Percentiles rank a stretch among this genome's conserved stretches.
Conservation (phyloP, 2,888 invertebrate genomes). For the Conus canariensis region DNA sequence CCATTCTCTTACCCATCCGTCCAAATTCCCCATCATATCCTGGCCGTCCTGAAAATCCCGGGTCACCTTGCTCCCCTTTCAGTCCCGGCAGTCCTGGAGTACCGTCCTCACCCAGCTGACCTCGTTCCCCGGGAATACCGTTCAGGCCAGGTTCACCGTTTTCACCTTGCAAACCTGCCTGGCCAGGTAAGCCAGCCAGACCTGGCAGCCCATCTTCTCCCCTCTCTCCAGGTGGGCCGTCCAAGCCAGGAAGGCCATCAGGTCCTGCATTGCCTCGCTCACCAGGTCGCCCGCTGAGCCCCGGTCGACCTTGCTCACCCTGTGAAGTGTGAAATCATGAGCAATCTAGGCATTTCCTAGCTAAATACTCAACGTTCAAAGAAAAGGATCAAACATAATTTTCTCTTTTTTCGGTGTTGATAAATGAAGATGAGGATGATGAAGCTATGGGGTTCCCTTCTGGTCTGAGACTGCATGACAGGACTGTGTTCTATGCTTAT, state of each 20-base stretch:
- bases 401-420: too few species aligned
- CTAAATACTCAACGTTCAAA: neutral
- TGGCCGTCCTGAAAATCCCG: constrained; percentile 51
- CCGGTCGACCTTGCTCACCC: constrained; percentile 5
- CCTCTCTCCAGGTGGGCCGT: constrained; percentile 69
- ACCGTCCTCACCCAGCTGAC: constrained; percentile 37
- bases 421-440: too few species aligned
- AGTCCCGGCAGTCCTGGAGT: constrained; percentile 38
- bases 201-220: constrained; percentile 67
- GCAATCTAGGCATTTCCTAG: too few species aligned
- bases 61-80: constrained; percentile 46
- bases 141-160: constrained; percentile 51
- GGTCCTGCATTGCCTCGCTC: constrained; percentile 19
- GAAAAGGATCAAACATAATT: neutral
- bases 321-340: neutral
- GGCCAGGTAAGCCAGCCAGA: constrained; percentile 71
- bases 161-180: constrained; percentile 53
- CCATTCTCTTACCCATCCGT: constrained; percentile 22
- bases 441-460: too few species aligned
- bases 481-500: too few species aligned
- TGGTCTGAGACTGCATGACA: too few species aligned
- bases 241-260: constrained; percentile 31
- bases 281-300: constrained; percentile 40
- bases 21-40: constrained; percentile 56
- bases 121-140: constrained; percentile 55